Base-by-base conservation (phyloP, 2,888 invertebrate genomes). In the Mesorhabditis sp. region DNA sequence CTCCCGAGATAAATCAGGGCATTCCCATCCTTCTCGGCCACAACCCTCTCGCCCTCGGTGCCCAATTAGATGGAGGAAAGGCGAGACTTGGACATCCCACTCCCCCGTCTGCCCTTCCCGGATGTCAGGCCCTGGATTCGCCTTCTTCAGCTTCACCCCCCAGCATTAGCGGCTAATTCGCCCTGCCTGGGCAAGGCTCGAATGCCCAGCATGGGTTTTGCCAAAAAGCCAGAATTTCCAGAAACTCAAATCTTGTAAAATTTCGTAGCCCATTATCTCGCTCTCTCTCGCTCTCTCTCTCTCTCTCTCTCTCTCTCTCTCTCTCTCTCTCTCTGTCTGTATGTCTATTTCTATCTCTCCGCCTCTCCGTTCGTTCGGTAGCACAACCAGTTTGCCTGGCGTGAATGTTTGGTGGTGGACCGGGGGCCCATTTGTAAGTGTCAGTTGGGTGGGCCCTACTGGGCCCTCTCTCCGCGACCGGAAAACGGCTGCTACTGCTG, bases 101-200 rank as follows among this genome's bases (percentile, higher is more conserved):
- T 43, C 61, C 66, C 45, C 66, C 66, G 63, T 43, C 28, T 61
- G 58, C 43, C 43, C 62, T 42, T 13, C n/a, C 4, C 28, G 28
- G 15, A 61, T 66, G 66, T 66, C 66, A 68, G 66, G 50, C 43
- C 68, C 65, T 28, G 13, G 6, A n/a, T 69, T 66, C 68, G 69
- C 69, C 43, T 62, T 5, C 43, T 15, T 62, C 64, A 66, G 44
- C 15, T 3, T 28, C 6, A 4, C 41, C 44, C 41, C 10, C 45
- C 45, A 10, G n/a, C 41, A 6, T 58, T 41, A 13, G 45, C 41
- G n/a, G 4, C 43, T 61, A 42, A n/a, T 43, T 61, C 43, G 42
- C 15, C 62, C 4, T 45, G 58, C 63, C 10, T 62, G 28, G 5
- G 43, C 3, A 43, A 45, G 41, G 63, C 4, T 68, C 45, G 13